These are phyloP conservation scores for Brachyptera risi DNA, from an alignment of 2,888 invertebrate genomes.

Conservation along the genomic window DNA sequence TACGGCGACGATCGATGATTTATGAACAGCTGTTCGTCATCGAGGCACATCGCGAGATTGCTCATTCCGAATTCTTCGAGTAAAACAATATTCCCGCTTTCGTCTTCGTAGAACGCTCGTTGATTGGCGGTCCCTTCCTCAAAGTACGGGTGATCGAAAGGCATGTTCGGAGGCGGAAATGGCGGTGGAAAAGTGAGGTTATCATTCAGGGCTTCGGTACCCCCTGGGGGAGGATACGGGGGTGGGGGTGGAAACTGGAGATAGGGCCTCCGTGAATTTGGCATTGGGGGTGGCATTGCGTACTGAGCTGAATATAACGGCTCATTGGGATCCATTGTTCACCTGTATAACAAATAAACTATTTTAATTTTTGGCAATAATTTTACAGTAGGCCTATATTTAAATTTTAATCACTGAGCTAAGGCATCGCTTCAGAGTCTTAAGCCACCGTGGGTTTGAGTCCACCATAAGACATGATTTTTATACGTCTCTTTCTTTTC, in stretches of 20 bases:
- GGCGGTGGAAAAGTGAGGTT: constrained; percentile 10
- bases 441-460: too few species aligned
- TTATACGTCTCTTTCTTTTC: too few species aligned
- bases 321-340: neutral
- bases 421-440: too few species aligned
- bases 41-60: constrained; percentile 12
- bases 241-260: constrained; percentile 74
- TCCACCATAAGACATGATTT: too few species aligned
- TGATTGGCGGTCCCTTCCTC: constrained; percentile 44
- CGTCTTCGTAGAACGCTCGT: constrained; percentile 44
- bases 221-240: constrained; percentile 59
- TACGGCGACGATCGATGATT: neutral
- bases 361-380: too few species aligned
- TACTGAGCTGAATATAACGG: neutral
- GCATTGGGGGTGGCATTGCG: constrained; percentile 26
- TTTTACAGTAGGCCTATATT: too few species aligned
- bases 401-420: too few species aligned
- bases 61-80: neutral
- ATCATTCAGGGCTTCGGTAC: too few species aligned
- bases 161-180: constrained; percentile 37
- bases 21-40: constrained; percentile 3
- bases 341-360: too few species aligned
- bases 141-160: constrained; percentile 36
- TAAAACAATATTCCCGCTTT: neutral
- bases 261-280: constrained; percentile 39